Percentiles rank a stretch among this genome's conserved stretches.
phyloP scores from a whole-genome alignment of 2,888 invertebrate genomes.

The Monochamus alternatus region DNA sequence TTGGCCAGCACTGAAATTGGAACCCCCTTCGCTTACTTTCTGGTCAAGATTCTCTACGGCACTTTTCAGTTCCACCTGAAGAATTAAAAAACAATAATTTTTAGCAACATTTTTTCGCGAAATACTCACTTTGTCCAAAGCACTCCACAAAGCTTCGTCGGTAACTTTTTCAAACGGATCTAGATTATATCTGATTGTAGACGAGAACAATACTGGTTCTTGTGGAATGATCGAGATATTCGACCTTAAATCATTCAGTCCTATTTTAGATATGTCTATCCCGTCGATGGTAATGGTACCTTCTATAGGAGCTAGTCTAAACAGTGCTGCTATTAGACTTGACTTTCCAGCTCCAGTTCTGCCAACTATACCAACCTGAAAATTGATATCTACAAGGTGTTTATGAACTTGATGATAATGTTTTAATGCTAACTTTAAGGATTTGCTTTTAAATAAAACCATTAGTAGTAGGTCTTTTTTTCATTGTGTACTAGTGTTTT shows the following conservation, averaged over 20 bases:
- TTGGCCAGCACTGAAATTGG: slow-evolving; percentile 91
- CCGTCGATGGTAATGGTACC: slow-evolving; percentile 85
- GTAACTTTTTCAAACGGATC: slow-evolving; percentile 86
- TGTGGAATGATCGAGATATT: slow-evolving; percentile 92
- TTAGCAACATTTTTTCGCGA: background rate
- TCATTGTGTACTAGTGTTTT: too few species aligned
- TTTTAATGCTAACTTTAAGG: too few species aligned
- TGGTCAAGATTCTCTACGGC: slow-evolving; percentile 78
- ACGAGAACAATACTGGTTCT: slow-evolving; percentile 86
- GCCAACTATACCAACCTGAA: slow-evolving; percentile 86
- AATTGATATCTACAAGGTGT: slow-evolving; percentile 19
- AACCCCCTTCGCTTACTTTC: slow-evolving; percentile 83
- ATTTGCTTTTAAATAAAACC: too few species aligned
- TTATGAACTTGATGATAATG: too few species aligned
- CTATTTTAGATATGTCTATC: slow-evolving; percentile 79
- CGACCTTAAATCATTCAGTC: slow-evolving; percentile 83
- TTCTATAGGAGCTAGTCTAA: slow-evolving; percentile 81
- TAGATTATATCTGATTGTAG: slow-evolving; percentile 85
- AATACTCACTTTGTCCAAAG: slow-evolving; percentile 75
- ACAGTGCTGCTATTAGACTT: slow-evolving; percentile 85
- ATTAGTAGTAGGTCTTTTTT: too few species aligned
- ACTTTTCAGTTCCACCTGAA: slow-evolving; percentile 83
- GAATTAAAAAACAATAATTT: slow-evolving; percentile 24
- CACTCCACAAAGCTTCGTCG: slow-evolving; percentile 85
- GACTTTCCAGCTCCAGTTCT: slow-evolving; percentile 93